Evolutionary conservation across 2,888 invertebrate species (phyloP).

Genomic region (Cosmia trapezina): DNA sequence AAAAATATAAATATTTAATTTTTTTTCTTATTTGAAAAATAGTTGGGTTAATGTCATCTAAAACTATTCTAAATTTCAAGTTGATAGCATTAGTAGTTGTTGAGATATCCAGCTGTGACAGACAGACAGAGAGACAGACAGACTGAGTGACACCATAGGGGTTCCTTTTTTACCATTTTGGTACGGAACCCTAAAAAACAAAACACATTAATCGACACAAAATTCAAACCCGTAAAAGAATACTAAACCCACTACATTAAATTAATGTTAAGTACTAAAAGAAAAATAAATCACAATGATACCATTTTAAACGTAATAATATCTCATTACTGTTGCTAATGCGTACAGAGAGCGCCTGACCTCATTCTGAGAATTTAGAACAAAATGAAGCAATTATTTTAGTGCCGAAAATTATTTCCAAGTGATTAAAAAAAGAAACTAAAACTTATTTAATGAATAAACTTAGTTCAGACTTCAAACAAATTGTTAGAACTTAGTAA

Average conservation of each 20-base stretch:
- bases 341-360: conserved; percentile 29
- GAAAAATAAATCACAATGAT: conserved; percentile 40
- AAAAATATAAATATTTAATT: too few relatives aligned
- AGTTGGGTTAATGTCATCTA: too few relatives aligned
- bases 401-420: conserved; percentile 25
- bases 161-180: too few relatives aligned
- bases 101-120: too few relatives aligned
- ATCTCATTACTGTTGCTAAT: conserved; percentile 44
- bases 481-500: conserved; percentile 41
- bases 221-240: background rate
- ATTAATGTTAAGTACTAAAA: background rate
- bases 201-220: too few relatives aligned
- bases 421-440: conserved; percentile 30
- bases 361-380: conserved; percentile 29
- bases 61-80: too few relatives aligned
- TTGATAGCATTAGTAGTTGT: too few relatives aligned
- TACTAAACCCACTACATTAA: background rate
- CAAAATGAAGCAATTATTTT: conserved; percentile 44
- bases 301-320: conserved; percentile 44
- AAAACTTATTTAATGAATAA: conserved; percentile 48
- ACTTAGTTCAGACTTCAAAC: conserved; percentile 42
- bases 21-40: too few relatives aligned
- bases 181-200: too few relatives aligned
- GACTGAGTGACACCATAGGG: too few relatives aligned
- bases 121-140: too few relatives aligned